Percentiles rank a stretch among this genome's conserved stretches.
phyloP scores from a whole-genome alignment of 2,797 vertebrate genomes.

The Sphaeramia orbicularis region DNA sequence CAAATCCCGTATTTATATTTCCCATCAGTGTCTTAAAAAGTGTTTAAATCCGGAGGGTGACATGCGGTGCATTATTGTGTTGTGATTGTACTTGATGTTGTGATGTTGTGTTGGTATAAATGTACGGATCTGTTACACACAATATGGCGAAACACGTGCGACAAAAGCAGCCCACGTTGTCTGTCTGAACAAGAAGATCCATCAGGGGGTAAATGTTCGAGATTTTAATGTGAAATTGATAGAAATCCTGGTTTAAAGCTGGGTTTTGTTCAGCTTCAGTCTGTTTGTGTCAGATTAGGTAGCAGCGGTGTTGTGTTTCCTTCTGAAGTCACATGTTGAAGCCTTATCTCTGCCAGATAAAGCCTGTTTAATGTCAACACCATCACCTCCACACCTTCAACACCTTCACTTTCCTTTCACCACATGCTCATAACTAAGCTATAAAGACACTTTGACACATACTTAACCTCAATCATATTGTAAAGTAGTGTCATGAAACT shows the following conservation, averaged over 20 bases:
- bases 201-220: neutral
- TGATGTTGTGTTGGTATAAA: neutral
- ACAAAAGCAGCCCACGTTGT: slow-evolving; percentile 44
- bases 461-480: no score
- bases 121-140: slow-evolving; percentile 12
- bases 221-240: neutral
- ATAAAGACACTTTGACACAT: no score
- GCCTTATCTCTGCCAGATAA: no score
- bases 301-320: no score
- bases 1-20: neutral
- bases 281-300: no score
- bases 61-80: accelerated
- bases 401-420: no score
- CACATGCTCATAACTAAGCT: no score
- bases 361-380: no score
- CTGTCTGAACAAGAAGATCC: neutral
- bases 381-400: no score
- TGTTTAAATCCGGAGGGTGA: accelerated
- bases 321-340: no score
- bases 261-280: no score
- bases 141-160: slow-evolving; percentile 81
- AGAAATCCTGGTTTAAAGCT: neutral
- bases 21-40: accelerated
- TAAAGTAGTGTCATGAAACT: neutral
- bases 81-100: accelerated